phyloP scores from a whole-genome alignment of 2,113 vertebrate genomes.

The Sylvietta virens region DNA sequence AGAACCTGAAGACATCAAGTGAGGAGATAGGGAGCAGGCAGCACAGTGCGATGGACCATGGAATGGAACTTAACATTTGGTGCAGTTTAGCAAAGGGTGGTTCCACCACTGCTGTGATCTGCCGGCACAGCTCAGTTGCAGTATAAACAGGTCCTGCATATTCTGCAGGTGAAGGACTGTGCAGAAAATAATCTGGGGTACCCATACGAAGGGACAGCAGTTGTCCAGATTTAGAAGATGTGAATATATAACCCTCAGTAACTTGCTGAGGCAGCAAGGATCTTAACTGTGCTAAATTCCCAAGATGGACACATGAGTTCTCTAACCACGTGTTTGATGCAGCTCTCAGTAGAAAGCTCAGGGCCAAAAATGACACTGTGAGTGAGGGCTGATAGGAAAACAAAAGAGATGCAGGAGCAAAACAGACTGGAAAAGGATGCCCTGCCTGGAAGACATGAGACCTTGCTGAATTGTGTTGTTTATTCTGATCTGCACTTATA shows the following conservation, averaged over 20 bases:
- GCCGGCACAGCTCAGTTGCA: not conserved
- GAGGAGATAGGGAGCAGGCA: not conserved
- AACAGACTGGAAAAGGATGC: not conserved
- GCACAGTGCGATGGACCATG: not conserved
- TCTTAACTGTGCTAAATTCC: not conserved
- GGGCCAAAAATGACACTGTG: not conserved
- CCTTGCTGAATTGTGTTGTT: not conserved
- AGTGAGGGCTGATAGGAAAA: not conserved
- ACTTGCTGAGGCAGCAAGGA: not conserved
- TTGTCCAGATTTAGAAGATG: not conserved
- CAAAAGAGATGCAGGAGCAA: not conserved
- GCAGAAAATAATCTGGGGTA: not conserved
- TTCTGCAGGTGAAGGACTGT: not conserved
- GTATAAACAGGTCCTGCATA: not conserved
- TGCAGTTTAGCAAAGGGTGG: not conserved
- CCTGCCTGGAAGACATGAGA: not conserved
- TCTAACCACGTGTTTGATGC: not conserved
- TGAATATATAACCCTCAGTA: not conserved
- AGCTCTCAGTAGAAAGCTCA: not conserved
- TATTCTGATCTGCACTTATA: not conserved
- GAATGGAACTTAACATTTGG: not conserved
- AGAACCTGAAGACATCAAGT: not conserved
- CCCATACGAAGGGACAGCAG: not conserved
- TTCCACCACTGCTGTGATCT: not conserved
- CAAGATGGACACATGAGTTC: not conserved